A percentile compares a stretch with the other conserved stretches of the same genome.
phyloP scores from a whole-genome alignment of 1,140 invertebrate species.

The Planococcus citri region DNA sequence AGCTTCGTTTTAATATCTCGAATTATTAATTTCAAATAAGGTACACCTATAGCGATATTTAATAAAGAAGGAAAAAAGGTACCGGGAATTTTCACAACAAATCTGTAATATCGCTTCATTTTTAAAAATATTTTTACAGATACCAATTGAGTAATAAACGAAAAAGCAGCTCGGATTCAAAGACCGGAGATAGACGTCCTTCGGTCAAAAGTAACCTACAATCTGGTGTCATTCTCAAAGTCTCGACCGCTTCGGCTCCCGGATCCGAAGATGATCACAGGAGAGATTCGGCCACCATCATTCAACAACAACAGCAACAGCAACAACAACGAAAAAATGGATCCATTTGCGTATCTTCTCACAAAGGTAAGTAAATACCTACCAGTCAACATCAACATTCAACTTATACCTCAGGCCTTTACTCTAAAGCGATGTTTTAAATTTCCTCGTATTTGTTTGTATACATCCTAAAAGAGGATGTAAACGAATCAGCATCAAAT shows the following conservation, averaged over 20 bases:
- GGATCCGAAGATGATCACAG: not conserved
- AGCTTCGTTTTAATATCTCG: too few relatives aligned
- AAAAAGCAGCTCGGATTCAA: not conserved
- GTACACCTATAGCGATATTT: too few relatives aligned
- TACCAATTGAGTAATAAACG: not conserved
- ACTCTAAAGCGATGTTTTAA: too few relatives aligned
- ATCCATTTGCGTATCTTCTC: conserved; percentile 3
- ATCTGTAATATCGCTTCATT: too few relatives aligned
- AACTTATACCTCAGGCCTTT: too few relatives aligned
- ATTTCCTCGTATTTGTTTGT: too few relatives aligned
- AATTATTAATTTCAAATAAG: too few relatives aligned
- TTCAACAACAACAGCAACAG: not conserved
- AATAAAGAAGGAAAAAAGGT: too few relatives aligned
- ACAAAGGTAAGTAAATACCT: not conserved
- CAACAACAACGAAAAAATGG: conserved; percentile 14
- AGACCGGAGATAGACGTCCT: conserved; percentile 1
- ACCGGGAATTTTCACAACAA: too few relatives aligned
- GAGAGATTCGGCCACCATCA: not conserved
- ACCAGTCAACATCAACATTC: too few relatives aligned
- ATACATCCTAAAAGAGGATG: too few relatives aligned
- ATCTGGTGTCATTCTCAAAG: conserved; percentile 10
- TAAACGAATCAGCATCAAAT: too few relatives aligned
- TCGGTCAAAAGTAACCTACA: not conserved
- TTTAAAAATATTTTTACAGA: not conserved
- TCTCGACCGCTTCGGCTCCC: not conserved